These are phyloP conservation scores for Paramacrobiotus metropolitanus DNA, from an alignment of 1,140 invertebrate species.

Conservation along the genomic window DNA sequence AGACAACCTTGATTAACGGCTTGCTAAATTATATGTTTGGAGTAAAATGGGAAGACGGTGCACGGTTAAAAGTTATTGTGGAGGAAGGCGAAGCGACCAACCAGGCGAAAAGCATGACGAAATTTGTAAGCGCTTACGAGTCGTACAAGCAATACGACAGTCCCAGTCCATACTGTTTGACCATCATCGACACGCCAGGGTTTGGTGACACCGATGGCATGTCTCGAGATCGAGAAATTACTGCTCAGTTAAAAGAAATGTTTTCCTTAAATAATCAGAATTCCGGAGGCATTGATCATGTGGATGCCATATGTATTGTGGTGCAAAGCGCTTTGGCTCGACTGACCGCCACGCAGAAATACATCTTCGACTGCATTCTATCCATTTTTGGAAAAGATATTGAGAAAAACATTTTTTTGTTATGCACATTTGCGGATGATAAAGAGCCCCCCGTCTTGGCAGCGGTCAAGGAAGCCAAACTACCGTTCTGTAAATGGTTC, in stretches of 20 bases:
- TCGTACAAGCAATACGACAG: background rate
- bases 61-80: background rate
- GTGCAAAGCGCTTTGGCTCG: background rate
- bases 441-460: slow-evolving; percentile 11
- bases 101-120: background rate
- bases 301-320: slow-evolving; percentile 13
- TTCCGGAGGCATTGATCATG: slow-evolving; percentile 10
- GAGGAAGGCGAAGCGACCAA: background rate
- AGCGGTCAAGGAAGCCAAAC: slow-evolving; percentile 9
- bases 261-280: slow-evolving; percentile 9
- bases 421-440: slow-evolving; percentile 15
- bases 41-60: background rate
- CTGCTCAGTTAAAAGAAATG: slow-evolving; percentile 13
- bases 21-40: background rate
- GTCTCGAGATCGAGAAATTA: slow-evolving; percentile 11
- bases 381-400: slow-evolving; percentile 16
- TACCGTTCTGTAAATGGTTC: slow-evolving; percentile 10
- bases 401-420: slow-evolving; percentile 12
- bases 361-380: slow-evolving; percentile 14
- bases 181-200: slow-evolving; percentile 4
- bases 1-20: background rate
- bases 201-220: slow-evolving; percentile 13
- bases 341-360: slow-evolving; percentile 7
- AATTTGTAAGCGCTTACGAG: background rate
- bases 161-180: background rate